phyloP scores from a whole-genome alignment of 1,140 invertebrate species.

The Drosophila kanapiae region DNA sequence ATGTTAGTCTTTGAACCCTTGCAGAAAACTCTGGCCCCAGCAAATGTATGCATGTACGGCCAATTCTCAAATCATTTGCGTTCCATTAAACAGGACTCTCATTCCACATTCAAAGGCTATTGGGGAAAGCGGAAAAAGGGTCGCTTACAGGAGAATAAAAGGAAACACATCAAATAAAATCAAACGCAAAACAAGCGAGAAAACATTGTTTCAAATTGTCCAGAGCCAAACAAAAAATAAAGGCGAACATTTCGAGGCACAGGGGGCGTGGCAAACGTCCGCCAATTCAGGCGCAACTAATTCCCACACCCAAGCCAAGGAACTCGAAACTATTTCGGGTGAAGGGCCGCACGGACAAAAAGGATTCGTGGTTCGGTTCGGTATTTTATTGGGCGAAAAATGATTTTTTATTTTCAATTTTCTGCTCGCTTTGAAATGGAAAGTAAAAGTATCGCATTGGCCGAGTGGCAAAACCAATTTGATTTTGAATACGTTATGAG shows the following conservation, averaged over 20 bases:
- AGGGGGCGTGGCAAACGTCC: conserved; percentile 55
- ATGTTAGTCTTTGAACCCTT: background rate
- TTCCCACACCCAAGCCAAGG: conserved; percentile 38
- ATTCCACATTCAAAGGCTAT: conserved; percentile 47
- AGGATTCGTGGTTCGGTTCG: conserved; percentile 45
- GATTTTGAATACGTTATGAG: conserved; percentile 83
- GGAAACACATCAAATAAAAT: conserved; percentile 77
- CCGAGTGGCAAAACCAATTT: conserved; percentile 73
- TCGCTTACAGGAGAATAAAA: conserved; percentile 54
- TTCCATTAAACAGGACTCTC: conserved; percentile 47
- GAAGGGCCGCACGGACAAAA: conserved; percentile 10
- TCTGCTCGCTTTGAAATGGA: conserved; percentile 54
- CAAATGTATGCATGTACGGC: conserved; percentile 19
- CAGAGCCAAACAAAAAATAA: conserved; percentile 46
- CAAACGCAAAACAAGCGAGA: conserved; percentile 80
- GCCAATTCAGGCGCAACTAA: conserved; percentile 84
- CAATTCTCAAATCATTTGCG: conserved; percentile 62
- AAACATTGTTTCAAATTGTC: conserved; percentile 82
- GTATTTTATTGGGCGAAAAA: conserved; percentile 85
- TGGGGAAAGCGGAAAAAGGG: conserved; percentile 51
- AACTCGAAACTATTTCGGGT: conserved; percentile 55
- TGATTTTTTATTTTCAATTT: conserved; percentile 85
- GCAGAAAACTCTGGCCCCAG: background rate
- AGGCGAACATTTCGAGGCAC: conserved; percentile 12
- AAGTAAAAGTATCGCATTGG: conserved; percentile 72